phyloP scores from a whole-genome alignment of 2,888 invertebrate species.

The Crossocerus cetratus region DNA sequence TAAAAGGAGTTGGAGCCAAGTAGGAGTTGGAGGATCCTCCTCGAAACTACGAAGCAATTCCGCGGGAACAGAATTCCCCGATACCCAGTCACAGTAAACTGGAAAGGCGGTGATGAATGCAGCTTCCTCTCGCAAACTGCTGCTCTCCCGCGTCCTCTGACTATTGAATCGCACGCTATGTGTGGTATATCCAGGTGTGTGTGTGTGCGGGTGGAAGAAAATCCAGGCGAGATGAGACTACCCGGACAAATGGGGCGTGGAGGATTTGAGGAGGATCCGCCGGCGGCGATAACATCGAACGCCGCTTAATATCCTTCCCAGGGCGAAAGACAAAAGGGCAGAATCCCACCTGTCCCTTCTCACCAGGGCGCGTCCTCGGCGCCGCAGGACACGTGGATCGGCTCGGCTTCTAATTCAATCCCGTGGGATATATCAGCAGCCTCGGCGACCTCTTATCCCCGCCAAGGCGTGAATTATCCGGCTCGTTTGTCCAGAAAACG shows the following conservation, averaged over 20 bases:
- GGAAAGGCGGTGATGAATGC: no score
- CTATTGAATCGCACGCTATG: no score
- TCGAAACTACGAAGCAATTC: no score
- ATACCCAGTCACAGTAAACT: no score
- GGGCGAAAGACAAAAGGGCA: slow-evolving; percentile 58
- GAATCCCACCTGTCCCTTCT: slow-evolving; percentile 59
- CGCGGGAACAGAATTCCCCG: no score
- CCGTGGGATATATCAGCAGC: slow-evolving; percentile 57
- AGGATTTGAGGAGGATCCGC: slow-evolving; percentile 35
- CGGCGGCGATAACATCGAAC: slow-evolving; percentile 59
- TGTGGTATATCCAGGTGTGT: no score
- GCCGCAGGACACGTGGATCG: slow-evolving; percentile 38
- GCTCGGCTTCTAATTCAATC: slow-evolving; percentile 62
- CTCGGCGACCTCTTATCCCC: slow-evolving; percentile 26
- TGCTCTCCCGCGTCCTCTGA: no score
- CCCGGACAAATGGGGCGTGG: slow-evolving; percentile 47
- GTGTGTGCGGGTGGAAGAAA: no score
- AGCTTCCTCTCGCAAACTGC: no score
- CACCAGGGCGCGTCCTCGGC: slow-evolving; percentile 38
- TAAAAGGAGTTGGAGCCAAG: no score
- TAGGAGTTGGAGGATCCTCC: no score
- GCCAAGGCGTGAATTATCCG: slow-evolving; percentile 64
- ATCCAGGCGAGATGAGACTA: slow-evolving; percentile 36
- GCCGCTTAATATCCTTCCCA: slow-evolving; percentile 60
- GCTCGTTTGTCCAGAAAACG: slow-evolving; percentile 68